Evolutionary conservation across 2,113 vertebrate genomes (phyloP).

Genomic region (Sinocyclocheilus maitianheensis): DNA sequence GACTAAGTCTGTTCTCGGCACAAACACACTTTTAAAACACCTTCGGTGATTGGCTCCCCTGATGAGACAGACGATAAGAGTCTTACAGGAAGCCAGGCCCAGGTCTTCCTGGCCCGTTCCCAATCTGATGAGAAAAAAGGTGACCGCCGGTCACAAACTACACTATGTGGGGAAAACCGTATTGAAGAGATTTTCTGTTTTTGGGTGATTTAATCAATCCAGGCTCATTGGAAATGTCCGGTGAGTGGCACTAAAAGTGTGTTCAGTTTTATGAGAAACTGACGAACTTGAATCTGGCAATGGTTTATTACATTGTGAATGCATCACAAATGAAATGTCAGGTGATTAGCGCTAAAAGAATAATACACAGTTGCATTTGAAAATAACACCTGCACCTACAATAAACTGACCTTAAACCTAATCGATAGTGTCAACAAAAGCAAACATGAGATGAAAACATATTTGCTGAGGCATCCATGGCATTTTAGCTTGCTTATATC

Average conservation of each 20-base stretch:
- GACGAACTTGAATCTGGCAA: neutral
- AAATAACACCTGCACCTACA: too few species aligned
- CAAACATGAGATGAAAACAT: too few species aligned
- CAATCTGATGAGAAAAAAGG: slow-evolving; percentile 69
- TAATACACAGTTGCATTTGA: neutral
- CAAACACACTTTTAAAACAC: slow-evolving; percentile 61
- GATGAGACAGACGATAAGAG: slow-evolving; percentile 64
- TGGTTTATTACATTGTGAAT: neutral
- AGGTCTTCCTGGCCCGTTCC: slow-evolving; percentile 54
- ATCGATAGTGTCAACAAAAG: too few species aligned
- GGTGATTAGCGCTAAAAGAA: neutral
- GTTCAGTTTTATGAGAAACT: neutral
- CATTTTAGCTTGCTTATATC: neutral
- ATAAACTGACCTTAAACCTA: too few species aligned
- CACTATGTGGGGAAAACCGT: slow-evolving; percentile 21
- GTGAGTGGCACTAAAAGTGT: neutral
- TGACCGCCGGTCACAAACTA: slow-evolving; percentile 45
- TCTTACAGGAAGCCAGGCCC: slow-evolving; percentile 62
- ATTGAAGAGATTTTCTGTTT: neutral
- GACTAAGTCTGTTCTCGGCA: slow-evolving; percentile 53
- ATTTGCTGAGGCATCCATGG: too few species aligned
- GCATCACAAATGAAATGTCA: neutral
- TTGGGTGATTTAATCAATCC: neutral
- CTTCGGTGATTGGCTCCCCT: slow-evolving; percentile 70
- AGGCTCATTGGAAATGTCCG: too few species aligned